Conservation (phyloP, 2,888 invertebrate genomes). For the Ferrisia virgata region DNA sequence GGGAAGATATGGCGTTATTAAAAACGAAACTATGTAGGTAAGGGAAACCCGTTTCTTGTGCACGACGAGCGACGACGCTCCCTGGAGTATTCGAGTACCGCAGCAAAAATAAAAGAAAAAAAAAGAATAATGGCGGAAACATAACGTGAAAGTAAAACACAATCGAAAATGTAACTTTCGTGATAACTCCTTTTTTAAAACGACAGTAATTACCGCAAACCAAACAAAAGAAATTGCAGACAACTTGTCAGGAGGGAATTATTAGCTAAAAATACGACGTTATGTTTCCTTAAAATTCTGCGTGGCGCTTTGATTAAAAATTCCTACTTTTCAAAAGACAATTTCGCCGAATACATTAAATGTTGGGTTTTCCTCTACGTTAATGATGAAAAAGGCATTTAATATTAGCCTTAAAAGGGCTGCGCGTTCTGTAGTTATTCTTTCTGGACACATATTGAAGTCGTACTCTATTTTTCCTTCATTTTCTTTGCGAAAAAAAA, state of each 20-base stretch:
- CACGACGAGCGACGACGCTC: neutral
- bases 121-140: conserved; percentile 5
- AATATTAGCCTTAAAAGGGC: neutral
- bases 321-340: conserved; percentile 11
- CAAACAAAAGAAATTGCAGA: conserved; percentile 25
- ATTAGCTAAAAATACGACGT: conserved; percentile 20
- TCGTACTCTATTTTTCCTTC: neutral
- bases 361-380: neutral
- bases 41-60: neutral
- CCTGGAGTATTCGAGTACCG: neutral
- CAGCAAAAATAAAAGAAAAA: neutral
- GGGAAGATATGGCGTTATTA: conserved; percentile 10
- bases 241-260: conserved; percentile 13
- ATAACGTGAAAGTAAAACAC: conserved; percentile 6
- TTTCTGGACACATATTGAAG: conserved; percentile 14
- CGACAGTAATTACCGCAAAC: conserved; percentile 29
- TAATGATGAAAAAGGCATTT: conserved; percentile 1
- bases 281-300: conserved; percentile 11
- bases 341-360: conserved; percentile 2
- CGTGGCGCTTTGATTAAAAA: conserved; percentile 10
- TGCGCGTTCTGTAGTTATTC: neutral
- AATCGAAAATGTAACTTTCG: conserved; percentile 22
- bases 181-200: conserved; percentile 30
- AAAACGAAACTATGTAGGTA: conserved; percentile 6
- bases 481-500: neutral